These are phyloP conservation scores for Latrodectus geometricus DNA, from an alignment of 1,140 invertebrate genomes.

Conservation along the genomic window DNA sequence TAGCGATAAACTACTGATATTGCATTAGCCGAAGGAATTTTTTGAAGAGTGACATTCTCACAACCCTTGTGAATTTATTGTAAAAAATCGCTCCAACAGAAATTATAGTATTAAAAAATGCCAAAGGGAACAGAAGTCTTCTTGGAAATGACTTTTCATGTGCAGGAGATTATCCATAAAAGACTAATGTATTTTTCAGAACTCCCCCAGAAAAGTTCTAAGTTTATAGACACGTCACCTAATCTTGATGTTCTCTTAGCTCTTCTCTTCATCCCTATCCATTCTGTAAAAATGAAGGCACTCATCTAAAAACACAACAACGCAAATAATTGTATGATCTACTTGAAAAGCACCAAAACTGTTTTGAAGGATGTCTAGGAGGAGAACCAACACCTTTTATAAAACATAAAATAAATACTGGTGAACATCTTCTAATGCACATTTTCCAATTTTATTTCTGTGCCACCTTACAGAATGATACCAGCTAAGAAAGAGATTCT, in stretches of 20 bases:
- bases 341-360: background rate
- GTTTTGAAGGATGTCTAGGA: slow-evolving; percentile 8
- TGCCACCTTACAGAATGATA: too few species aligned
- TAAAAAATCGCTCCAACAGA: background rate
- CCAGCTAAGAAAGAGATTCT: too few species aligned
- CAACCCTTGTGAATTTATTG: background rate
- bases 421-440: too few species aligned
- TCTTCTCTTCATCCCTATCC: background rate
- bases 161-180: background rate
- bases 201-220: too few species aligned
- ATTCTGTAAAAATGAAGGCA: background rate
- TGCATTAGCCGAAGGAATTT: background rate
- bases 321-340: background rate
- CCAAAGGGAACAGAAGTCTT: background rate
- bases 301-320: background rate
- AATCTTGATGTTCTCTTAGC: background rate
- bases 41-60: background rate
- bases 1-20: too few species aligned
- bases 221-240: background rate
- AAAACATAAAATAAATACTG: too few species aligned
- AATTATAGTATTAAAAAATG: background rate
- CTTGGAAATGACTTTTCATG: background rate
- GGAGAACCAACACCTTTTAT: too few species aligned
- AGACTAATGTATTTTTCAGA: background rate
- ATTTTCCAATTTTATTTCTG: too few species aligned